A percentile compares a stretch with the other conserved stretches of the same genome.
phyloP scores from a whole-genome alignment of 2,797 vertebrate genomes.

The Nannoperca australis region DNA sequence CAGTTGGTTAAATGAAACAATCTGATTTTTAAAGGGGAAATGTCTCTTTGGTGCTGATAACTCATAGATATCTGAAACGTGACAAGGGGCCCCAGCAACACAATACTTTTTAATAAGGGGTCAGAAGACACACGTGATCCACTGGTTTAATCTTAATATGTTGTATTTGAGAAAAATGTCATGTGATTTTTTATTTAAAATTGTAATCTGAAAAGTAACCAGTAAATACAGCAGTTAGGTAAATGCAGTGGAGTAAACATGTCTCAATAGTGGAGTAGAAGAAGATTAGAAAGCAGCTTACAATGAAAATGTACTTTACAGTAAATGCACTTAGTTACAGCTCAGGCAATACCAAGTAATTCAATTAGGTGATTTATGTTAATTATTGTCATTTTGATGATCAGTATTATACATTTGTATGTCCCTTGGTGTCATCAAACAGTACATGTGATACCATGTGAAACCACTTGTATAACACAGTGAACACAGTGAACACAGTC shows the following conservation, averaged over 20 bases:
- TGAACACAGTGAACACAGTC: neutral
- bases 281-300: too few relatives aligned
- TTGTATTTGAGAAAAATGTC: neutral
- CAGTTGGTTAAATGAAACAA: neutral
- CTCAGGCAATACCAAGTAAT: neutral
- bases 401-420: neutral
- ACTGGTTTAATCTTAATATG: neutral
- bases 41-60: neutral
- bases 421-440: neutral
- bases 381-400: neutral
- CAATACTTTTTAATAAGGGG: neutral
- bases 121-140: neutral
- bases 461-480: neutral
- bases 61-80: neutral
- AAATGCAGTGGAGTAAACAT: neutral
- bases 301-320: neutral
- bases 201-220: neutral
- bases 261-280: too few relatives aligned
- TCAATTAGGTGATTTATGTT: neutral
- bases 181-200: neutral
- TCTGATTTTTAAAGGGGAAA: neutral
- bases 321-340: neutral
- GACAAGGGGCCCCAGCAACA: neutral
- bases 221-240: neutral
- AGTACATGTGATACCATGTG: too few relatives aligned